A percentile compares a stretch with the other conserved stretches of the same genome.
Conservation (phyloP, 2,888 invertebrate species). For the Marronus borbonicus region DNA sequence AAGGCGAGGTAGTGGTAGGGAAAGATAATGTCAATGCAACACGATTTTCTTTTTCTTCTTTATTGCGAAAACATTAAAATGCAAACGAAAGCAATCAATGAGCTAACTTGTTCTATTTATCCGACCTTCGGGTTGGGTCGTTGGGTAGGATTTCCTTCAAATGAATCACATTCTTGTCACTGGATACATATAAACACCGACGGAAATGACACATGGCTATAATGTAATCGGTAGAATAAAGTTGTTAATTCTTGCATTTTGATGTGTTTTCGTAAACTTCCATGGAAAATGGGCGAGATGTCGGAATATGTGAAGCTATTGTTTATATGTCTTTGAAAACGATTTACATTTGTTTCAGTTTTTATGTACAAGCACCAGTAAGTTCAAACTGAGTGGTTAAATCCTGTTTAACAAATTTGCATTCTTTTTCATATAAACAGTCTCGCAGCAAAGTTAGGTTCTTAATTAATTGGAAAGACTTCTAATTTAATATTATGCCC, state of each 20-base stretch:
- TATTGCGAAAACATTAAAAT: neutral
- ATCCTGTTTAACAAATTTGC: too few relatives aligned
- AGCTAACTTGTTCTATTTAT: conserved; percentile 14
- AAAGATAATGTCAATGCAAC: conserved; percentile 1
- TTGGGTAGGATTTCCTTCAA: conserved; percentile 10
- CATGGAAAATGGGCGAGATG: neutral
- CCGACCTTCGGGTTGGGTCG: conserved; percentile 17
- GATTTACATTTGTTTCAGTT: too few relatives aligned
- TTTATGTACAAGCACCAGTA: too few relatives aligned
- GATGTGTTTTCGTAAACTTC: neutral
- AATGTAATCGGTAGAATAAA: neutral
- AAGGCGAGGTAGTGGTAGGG: neutral
- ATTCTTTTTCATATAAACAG: too few relatives aligned
- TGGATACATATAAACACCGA: neutral
- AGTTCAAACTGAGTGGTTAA: too few relatives aligned
- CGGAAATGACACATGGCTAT: conserved; percentile 21
- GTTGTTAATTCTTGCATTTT: conserved; percentile 5
- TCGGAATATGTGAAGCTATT: neutral
- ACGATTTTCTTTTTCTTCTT: neutral
- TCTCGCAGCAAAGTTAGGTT: too few relatives aligned
- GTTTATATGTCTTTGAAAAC: too few relatives aligned
- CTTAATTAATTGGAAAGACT: too few relatives aligned
- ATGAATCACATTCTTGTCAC: conserved; percentile 12
- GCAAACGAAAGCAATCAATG: conserved; percentile 7
- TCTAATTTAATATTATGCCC: too few relatives aligned